Percentiles rank a stretch among this genome's conserved stretches.
Evolutionary conservation across 30 jellyfish, hydroid and myxozoan genomes (phyloP).

Genomic region (Turritopsis rubra): DNA sequence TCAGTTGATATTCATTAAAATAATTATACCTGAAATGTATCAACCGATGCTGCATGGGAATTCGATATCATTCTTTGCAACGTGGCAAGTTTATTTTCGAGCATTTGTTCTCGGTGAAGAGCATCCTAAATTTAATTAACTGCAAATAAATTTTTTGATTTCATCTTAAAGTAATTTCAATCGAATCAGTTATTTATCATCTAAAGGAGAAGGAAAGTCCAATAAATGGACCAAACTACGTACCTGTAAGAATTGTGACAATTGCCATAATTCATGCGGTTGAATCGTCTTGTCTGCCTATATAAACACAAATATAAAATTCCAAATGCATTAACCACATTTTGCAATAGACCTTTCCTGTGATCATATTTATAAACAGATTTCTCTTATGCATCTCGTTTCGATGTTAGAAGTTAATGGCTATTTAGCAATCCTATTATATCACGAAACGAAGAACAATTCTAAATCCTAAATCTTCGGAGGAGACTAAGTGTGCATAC

Average conservation of each 20-base stretch:
- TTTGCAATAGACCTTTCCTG: no score
- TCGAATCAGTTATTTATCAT: neutral
- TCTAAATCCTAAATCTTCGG: no score
- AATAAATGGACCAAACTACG: neutral
- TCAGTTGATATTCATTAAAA: no score
- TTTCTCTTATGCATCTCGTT: no score
- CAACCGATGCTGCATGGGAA: conserved; percentile 74
- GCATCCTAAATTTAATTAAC: conserved; percentile 62
- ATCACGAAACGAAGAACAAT: no score
- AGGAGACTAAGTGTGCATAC: no score
- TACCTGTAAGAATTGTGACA: conserved; percentile 77
- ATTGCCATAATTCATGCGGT: conserved; percentile 85
- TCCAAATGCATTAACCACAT: neutral
- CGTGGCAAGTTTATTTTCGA: conserved; percentile 83
- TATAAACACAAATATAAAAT: neutral
- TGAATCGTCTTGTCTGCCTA: conserved; percentile 49
- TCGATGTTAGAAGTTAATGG: no score
- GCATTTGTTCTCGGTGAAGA: conserved; percentile 82
- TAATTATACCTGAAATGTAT: conserved; percentile 68
- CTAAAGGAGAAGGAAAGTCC: neutral
- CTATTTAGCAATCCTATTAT: no score
- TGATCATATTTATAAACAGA: no score
- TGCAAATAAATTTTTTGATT: neutral
- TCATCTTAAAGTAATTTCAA: neutral
- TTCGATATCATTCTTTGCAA: conserved; percentile 82